Evolutionary conservation across 1,140 invertebrate genomes (phyloP), one percentile per base, ranked within the genome.

Genomic region (Eriocheir sinensis): DNA sequence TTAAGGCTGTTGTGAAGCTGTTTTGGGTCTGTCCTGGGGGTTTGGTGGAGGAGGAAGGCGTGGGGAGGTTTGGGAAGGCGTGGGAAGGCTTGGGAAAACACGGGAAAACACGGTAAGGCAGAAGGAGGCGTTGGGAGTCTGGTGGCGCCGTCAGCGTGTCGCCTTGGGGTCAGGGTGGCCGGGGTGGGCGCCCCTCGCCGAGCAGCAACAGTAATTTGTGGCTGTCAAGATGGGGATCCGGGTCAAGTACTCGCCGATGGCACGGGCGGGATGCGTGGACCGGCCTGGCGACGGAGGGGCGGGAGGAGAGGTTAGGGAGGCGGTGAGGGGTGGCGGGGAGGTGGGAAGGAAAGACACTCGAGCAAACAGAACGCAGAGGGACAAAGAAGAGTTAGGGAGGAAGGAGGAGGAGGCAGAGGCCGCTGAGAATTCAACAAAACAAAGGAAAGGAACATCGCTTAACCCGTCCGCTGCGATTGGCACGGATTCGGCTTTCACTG

Each of bases 161-260:
- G 60, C 60, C 60, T 21, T 21, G 60, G 60, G 60, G 27, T n/a
- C 60, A 21, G 6, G 60, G 21, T n/a, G 60, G 60, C 60, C n/a
- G 60, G 60, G 60, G 60, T 72, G 21, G 12, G 21, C 60, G 60
- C 60, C 60, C 60, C 60, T n/a, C 60, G 60, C 60, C 60, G 6
- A n/a, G 60, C 21, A 72, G 60, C n/a, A 21, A 21, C 60, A 72
- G 60, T 72, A 72, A 72, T 72, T 72, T 72, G 60, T 72, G 60
- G 60, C 60, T 72, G 60, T 72, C 60, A 72, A 72, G 60, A 72
- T 72, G 21, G n/a, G 60, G 60, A 72, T 72, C 60, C 60, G 60
- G 60, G 60, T 72, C 60, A 72, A 72, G 60, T 72, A 72, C 60
- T n/a, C 60, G 6, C 60, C 60, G n/a, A n/a, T 72, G 60, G 60